phyloP scores from a whole-genome alignment of 2,888 invertebrate genomes.

The Epirrita christyi region DNA sequence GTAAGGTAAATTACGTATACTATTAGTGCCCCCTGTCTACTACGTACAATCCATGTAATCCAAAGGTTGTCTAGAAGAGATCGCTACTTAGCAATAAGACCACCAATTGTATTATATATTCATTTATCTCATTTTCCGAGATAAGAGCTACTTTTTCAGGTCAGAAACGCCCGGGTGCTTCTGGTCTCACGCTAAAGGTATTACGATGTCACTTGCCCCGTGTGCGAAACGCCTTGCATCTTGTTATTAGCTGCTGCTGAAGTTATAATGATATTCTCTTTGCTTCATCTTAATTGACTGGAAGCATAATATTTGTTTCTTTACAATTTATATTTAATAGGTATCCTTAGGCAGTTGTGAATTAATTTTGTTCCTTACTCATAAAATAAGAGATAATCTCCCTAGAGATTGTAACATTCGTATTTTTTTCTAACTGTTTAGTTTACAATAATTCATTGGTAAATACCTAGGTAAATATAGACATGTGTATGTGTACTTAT shows the following conservation, averaged over 20 bases:
- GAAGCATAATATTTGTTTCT: conserved; percentile 31
- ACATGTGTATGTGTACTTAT: not conserved
- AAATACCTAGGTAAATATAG: no score
- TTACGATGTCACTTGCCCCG: conserved; percentile 14
- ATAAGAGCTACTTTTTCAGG: not conserved
- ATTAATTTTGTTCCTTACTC: conserved; percentile 1
- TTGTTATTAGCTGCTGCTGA: conserved; percentile 29
- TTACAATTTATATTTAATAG: conserved; percentile 13
- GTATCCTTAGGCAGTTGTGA: conserved; percentile 8
- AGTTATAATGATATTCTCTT: conserved; percentile 47
- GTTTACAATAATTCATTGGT: no score
- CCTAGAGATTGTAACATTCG: no score
- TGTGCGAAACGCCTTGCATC: conserved; percentile 4
- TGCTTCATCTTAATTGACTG: conserved; percentile 36
- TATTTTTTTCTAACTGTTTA: no score
- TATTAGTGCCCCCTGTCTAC: no score
- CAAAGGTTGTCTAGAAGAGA: no score
- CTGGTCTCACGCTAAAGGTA: not conserved
- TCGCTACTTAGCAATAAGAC: no score
- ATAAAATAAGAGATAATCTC: no score
- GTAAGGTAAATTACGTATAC: no score
- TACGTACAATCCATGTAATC: no score
- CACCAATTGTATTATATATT: no score
- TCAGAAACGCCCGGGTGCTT: not conserved
- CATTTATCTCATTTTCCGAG: no score